Evolutionary conservation across 2,797 vertebrate species (phyloP).

Genomic region (Eurystomus glaucurus): DNA sequence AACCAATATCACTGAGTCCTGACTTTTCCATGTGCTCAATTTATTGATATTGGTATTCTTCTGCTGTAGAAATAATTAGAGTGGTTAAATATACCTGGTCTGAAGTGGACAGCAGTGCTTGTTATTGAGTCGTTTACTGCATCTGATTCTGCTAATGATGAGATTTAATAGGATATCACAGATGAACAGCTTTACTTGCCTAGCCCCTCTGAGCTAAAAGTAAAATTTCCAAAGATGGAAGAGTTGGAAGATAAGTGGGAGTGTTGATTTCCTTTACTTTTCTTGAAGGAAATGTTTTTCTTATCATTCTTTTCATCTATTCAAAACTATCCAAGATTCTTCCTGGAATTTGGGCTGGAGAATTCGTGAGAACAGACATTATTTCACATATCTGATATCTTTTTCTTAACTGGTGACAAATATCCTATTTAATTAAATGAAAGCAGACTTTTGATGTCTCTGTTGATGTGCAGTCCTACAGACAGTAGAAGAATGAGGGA

Average conservation of each 20-base stretch:
- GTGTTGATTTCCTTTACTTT: background rate
- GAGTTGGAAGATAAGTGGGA: background rate
- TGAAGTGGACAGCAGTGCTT: background rate
- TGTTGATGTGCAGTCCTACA: background rate
- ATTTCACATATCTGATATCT: constrained; percentile 18
- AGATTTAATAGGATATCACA: background rate
- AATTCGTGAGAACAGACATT: constrained; percentile 59
- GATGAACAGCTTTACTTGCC: background rate
- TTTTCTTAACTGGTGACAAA: background rate
- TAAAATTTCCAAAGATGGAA: constrained; percentile 34
- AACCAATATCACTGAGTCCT: background rate
- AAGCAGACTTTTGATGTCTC: constrained; percentile 29
- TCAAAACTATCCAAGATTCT: constrained; percentile 36
- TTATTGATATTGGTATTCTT: background rate
- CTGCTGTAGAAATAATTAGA: background rate
- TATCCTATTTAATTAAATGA: constrained; percentile 55
- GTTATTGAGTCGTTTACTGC: background rate
- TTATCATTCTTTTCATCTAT: constrained; percentile 46
- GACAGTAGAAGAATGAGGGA: constrained; percentile 2
- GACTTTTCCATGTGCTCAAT: background rate
- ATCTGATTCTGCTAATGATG: background rate
- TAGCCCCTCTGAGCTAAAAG: constrained; percentile 13
- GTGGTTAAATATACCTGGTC: background rate
- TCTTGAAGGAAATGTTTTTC: constrained; percentile 36
- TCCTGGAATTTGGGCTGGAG: constrained; percentile 27